Evolutionary conservation across 2,888 invertebrate genomes (phyloP), one percentile per base, ranked within the genome.

Genomic region (Stenodera caucasica): DNA sequence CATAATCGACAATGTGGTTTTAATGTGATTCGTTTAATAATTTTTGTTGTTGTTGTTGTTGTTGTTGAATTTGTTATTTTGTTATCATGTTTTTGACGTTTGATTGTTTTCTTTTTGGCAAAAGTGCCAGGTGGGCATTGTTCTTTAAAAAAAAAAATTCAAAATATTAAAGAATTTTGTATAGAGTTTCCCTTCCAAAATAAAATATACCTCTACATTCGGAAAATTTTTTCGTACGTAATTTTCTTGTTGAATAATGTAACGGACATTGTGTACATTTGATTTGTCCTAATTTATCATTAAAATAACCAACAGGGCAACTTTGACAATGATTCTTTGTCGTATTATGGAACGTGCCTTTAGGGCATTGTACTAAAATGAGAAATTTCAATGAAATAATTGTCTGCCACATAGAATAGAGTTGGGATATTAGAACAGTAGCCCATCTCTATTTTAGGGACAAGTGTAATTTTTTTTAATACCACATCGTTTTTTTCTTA

Each of bases 271-370:
- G 74, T 12, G 78, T 73, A 70, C 89, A 90, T 0, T 79, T 72
- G 0, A 78, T 75, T 60, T 85, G 83, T 2, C 86, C 88, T 32
- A 81, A 78, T 35, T 77, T 69, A 29, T 84, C 82, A 67, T 86
- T 88, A 71, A 85, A 89, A n/a, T 81, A 82, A 2, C 88, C 88
- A 54, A 83, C 76, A 9, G 80, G 78, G 72, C 89, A 89, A 30
- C 84, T 80, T 61, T 84, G 82, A 68, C 89, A 89, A n/a, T 75
- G 76, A 64, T 82, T 81, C 5, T 74, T 77, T 0, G 82, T 80
- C 2, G 78, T 77, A 73, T 87, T 84, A 73, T 85, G 86, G 74
- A 85, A 87, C 0, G 88, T 86, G 12, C 89, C 89, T 63, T 82
- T 77, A 2, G 88, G 86, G 72, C 89, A 89, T 73, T 84, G 83